Evolutionary conservation across 2,888 invertebrate species (phyloP).

Genomic region (Tetheella fluctuosa): DNA sequence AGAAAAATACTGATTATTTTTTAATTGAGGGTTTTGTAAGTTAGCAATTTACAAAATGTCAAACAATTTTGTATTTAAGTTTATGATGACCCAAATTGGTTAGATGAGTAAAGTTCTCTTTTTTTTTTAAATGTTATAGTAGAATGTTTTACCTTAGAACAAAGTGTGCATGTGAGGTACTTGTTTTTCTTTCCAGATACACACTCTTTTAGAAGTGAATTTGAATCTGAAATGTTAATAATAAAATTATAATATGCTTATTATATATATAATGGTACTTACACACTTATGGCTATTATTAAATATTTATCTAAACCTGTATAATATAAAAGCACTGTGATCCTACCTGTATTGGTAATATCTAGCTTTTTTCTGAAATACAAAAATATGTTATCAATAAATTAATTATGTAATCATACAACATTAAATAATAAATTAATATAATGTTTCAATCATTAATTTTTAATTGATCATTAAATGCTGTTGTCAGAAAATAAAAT

Average conservation of each 20-base stretch:
- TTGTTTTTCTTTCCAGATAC: background rate
- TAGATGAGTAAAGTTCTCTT: too few species aligned
- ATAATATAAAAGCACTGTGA: background rate
- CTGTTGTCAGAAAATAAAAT: background rate
- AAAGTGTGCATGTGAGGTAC: conserved; percentile 18
- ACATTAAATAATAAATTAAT: too few species aligned
- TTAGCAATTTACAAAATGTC: too few species aligned
- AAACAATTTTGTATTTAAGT: too few species aligned
- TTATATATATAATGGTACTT: background rate
- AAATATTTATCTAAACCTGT: too few species aligned
- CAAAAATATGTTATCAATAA: conserved; percentile 13
- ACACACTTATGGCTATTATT: too few species aligned
- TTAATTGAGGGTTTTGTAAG: too few species aligned
- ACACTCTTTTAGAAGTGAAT: conserved; percentile 7
- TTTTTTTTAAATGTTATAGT: too few species aligned
- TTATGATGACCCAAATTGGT: too few species aligned
- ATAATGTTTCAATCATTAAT: too few species aligned
- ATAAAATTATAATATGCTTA: background rate
- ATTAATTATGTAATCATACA: background rate
- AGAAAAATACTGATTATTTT: conserved; percentile 7
- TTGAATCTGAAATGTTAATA: conserved; percentile 17
- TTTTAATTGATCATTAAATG: too few species aligned
- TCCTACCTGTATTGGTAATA: conserved; percentile 34
- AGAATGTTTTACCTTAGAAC: conserved; percentile 24
- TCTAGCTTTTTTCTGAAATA: conserved; percentile 37